Conservation (phyloP, 2,113 vertebrate species). For the Myotis davidii region DNA sequence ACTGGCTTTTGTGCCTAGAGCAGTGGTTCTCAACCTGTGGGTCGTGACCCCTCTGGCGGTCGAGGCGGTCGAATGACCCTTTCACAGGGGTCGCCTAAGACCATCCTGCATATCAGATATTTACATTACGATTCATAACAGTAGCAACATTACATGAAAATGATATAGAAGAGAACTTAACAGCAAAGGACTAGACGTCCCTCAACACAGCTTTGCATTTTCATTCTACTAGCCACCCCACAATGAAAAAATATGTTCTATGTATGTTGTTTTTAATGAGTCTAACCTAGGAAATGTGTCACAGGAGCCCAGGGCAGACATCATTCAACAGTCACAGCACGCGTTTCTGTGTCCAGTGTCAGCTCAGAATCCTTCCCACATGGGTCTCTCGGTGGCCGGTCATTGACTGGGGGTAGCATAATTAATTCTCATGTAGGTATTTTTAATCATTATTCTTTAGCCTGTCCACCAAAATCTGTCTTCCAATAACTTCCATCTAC, state of each 20-base stretch:
- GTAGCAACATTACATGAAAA: not conserved
- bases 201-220: not conserved
- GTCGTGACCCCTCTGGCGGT: too few species aligned
- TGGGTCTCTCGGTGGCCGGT: not conserved
- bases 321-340: not conserved
- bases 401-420: not conserved
- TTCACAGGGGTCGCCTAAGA: too few species aligned
- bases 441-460: constrained; percentile 13
- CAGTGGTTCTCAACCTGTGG: too few species aligned
- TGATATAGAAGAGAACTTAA: not conserved
- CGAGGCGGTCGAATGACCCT: too few species aligned
- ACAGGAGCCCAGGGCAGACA: not conserved
- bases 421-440: not conserved
- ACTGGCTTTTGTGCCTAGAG: not conserved
- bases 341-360: not conserved
- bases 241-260: not conserved
- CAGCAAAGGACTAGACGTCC: not conserved
- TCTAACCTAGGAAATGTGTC: not conserved
- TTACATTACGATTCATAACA: too few species aligned
- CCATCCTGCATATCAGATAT: too few species aligned
- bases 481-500: not conserved
- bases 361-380: not conserved
- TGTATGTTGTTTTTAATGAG: not conserved
- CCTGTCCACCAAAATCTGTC: not conserved
- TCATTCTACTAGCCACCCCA: not conserved